phyloP scores from a whole-genome alignment of 2,888 invertebrate genomes.

The Andrena praecox region DNA sequence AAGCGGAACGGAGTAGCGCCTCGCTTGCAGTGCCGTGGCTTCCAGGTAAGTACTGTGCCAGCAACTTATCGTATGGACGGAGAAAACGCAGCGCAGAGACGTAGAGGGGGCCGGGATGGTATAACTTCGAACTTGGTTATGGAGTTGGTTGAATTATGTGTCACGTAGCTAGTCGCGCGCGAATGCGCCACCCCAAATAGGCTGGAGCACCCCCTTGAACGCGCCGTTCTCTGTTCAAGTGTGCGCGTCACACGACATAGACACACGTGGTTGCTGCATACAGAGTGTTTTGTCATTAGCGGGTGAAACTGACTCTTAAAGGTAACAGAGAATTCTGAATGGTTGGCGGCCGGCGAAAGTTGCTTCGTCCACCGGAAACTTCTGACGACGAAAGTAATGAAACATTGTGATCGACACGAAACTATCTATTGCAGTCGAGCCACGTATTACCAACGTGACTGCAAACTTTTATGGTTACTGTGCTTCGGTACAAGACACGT shows the following conservation, averaged over 20 bases:
- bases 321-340: no score
- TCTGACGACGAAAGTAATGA: no score
- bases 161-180: constrained; percentile 72
- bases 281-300: not conserved
- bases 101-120: constrained; percentile 49
- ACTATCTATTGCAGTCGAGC: no score
- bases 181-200: constrained; percentile 71
- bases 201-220: constrained; percentile 53
- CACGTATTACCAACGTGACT: no score
- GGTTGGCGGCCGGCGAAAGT: no score
- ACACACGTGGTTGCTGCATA: constrained; percentile 14
- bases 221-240: constrained; percentile 20
- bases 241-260: constrained; percentile 28
- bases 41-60: constrained; percentile 59
- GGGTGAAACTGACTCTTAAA: not conserved
- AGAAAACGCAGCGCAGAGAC: constrained; percentile 41
- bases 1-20: constrained; percentile 13
- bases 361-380: no score
- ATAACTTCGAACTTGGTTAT: constrained; percentile 79
- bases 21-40: constrained; percentile 36
- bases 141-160: constrained; percentile 80
- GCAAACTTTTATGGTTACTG: no score
- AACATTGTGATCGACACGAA: no score
- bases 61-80: constrained; percentile 62
- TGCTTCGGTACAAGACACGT: no score